Evolutionary conservation across 35 echinoderm and acorn worm species (phyloP).

Genomic region (Apostichopus californicus): DNA sequence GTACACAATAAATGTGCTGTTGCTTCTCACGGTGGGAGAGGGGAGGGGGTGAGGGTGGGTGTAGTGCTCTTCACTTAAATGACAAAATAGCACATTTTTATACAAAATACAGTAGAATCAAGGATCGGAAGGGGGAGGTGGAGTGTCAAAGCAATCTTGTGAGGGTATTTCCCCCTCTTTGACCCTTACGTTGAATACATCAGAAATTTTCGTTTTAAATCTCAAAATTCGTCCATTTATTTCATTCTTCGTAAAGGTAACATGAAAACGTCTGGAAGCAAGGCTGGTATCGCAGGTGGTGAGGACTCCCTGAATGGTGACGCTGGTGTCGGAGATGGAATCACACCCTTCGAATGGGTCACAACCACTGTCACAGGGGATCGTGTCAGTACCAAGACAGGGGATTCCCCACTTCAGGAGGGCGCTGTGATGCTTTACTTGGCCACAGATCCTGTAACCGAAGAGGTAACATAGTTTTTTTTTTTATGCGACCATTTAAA

Average conservation of each 20-base stretch:
- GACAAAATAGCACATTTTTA: too few species aligned
- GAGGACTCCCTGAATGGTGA: slow-evolving; percentile 54
- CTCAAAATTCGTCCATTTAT: too few species aligned
- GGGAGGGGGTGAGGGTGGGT: too few species aligned
- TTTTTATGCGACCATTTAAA: background rate
- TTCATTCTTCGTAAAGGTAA: slow-evolving; percentile 1
- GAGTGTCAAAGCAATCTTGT: too few species aligned
- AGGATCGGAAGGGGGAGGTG: too few species aligned
- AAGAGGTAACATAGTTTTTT: slow-evolving; percentile 64
- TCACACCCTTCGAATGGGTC: slow-evolving; percentile 66
- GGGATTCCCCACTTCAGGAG: slow-evolving; percentile 60
- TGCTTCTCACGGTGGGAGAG: too few species aligned
- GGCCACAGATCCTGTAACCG: slow-evolving; percentile 86
- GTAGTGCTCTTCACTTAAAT: too few species aligned
- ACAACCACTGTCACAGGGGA: slow-evolving; percentile 81
- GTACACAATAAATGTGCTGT: too few species aligned
- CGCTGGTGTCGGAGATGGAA: background rate
- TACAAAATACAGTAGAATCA: too few species aligned
- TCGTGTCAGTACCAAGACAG: slow-evolving; percentile 72
- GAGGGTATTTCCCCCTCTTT: too few species aligned
- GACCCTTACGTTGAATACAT: too few species aligned
- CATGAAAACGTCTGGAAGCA: slow-evolving; percentile 37
- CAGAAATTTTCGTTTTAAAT: too few species aligned
- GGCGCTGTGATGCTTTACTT: slow-evolving; percentile 78
- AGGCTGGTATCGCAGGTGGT: background rate